Conservation (phyloP, 2,797 vertebrate genomes). For the Capromys pilorides region DNA sequence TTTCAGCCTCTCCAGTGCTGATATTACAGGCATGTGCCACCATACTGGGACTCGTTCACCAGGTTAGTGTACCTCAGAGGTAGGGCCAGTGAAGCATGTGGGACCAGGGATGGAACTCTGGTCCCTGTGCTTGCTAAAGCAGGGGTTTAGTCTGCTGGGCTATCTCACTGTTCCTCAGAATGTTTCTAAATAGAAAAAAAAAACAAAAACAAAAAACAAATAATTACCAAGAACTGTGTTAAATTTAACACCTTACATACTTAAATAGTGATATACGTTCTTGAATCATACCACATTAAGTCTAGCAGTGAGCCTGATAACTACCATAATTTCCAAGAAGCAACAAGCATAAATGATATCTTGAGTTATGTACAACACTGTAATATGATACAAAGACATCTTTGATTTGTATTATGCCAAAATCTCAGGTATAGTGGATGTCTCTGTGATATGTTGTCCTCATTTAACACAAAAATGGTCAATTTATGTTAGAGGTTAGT, state of each 20-base stretch:
- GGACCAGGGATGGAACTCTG: too few relatives aligned
- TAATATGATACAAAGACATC: not conserved
- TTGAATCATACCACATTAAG: slow-evolving; percentile 6
- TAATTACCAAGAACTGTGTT: not conserved
- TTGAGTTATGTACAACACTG: not conserved
- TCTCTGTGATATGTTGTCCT: not conserved
- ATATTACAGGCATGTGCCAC: too few relatives aligned
- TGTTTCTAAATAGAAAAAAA: slow-evolving; percentile 40
- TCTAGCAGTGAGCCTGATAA: not conserved
- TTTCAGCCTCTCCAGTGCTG: too few relatives aligned
- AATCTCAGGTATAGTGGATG: not conserved
- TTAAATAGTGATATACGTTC: not conserved
- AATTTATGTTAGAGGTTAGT: slow-evolving; percentile 11
- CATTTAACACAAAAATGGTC: slow-evolving; percentile 23
- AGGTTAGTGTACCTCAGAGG: too few relatives aligned
- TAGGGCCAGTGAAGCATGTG: too few relatives aligned
- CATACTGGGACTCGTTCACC: too few relatives aligned
- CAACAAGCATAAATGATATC: not conserved
- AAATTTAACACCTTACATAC: slow-evolving; percentile 15
- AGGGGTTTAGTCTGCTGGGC: too few relatives aligned
- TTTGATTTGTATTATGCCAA: not conserved
- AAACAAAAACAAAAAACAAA: slow-evolving; percentile 17
- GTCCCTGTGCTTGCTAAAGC: too few relatives aligned
- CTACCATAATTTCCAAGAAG: not conserved
- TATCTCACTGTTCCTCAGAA: not conserved